These are phyloP conservation scores for Rhaphigaster nebulosa DNA, from an alignment of 2,888 invertebrate genomes.

Conservation along the genomic window DNA sequence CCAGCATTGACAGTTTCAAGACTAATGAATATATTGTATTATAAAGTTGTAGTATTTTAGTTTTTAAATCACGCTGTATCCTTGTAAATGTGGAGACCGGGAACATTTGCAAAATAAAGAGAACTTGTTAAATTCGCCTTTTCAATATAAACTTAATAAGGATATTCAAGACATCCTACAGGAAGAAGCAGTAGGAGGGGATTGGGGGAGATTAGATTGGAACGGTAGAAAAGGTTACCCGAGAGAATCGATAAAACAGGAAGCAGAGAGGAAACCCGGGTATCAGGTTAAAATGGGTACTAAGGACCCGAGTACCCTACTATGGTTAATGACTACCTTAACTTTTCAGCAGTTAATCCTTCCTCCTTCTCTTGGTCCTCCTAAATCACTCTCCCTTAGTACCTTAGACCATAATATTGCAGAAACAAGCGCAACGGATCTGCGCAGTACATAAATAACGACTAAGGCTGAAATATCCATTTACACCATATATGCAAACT, in stretches of 20 bases:
- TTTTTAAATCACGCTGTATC: too few relatives aligned
- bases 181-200: background rate
- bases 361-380: background rate
- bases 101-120: background rate
- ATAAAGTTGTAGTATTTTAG: too few relatives aligned
- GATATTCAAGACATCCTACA: background rate
- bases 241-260: background rate
- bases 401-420: background rate
- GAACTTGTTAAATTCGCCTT: background rate
- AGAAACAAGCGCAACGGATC: background rate
- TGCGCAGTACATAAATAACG: background rate
- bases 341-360: background rate
- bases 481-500: too few relatives aligned
- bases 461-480: background rate
- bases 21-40: too few relatives aligned
- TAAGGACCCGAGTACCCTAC: background rate
- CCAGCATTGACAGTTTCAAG: too few relatives aligned
- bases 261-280: background rate
- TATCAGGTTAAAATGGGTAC: slow-evolving; percentile 9
- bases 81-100: background rate
- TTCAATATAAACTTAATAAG: background rate
- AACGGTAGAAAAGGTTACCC: background rate
- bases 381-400: background rate
- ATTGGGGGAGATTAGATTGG: background rate
- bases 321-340: background rate